Conservation (phyloP, 2,888 invertebrate genomes). For the Agonopterix heracliana region DNA sequence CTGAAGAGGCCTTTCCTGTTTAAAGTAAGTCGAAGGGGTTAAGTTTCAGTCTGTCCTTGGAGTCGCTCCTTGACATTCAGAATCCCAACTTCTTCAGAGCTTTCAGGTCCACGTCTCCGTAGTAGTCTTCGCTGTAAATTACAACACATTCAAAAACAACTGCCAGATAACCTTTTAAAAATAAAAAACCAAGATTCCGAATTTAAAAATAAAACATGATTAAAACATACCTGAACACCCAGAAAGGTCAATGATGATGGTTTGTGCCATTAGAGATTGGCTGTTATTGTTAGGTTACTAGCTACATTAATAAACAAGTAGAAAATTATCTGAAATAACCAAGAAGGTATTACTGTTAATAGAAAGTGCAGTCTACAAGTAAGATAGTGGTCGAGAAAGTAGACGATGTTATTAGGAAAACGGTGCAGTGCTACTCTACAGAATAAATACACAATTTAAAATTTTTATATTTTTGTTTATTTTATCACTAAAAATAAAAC, state of each 20-base stretch:
- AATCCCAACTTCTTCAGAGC: conserved; percentile 89
- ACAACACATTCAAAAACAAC: background rate
- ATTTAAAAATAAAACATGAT: too few relatives aligned
- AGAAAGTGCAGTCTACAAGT: conserved; percentile 51
- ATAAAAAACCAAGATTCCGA: background rate
- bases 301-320: conserved; percentile 11
- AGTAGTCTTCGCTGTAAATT: conserved; percentile 89
- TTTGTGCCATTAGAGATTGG: conserved; percentile 20
- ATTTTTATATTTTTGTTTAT: conserved; percentile 69
- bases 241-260: conserved; percentile 15
- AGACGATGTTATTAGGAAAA: conserved; percentile 44
- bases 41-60: conserved; percentile 67
- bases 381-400: conserved; percentile 43
- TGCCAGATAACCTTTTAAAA: background rate
- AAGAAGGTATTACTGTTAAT: conserved; percentile 49
- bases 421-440: conserved; percentile 52
- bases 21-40: conserved; percentile 58
- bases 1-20: conserved; percentile 31
- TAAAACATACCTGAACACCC: conserved; percentile 30
- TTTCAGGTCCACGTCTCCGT: conserved; percentile 93
- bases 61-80: conserved; percentile 73
- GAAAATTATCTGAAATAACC: conserved; percentile 39
- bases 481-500: conserved; percentile 75
- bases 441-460: conserved; percentile 45
- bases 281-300: conserved; percentile 25